Evolutionary conservation across 2,888 invertebrate species (phyloP).

Genomic region (Tortricodes alternella): DNA sequence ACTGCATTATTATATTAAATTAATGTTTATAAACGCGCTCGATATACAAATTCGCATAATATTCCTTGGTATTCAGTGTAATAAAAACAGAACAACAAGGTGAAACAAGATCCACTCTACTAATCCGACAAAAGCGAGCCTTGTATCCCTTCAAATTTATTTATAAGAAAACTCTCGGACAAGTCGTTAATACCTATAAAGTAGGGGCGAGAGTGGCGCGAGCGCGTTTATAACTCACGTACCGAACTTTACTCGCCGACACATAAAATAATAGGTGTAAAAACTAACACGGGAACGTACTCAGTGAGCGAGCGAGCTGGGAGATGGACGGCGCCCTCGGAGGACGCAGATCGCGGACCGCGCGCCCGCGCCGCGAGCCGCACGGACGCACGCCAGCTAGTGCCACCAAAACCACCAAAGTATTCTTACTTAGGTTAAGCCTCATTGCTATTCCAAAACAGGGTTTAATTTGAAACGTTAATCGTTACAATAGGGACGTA

Average conservation of each 20-base stretch:
- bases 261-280: slow-evolving; percentile 84
- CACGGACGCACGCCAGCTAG: slow-evolving; percentile 37
- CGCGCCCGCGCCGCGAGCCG: slow-evolving; percentile 39
- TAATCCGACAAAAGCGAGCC: slow-evolving; percentile 83
- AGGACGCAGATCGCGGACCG: slow-evolving; percentile 37
- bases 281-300: slow-evolving; percentile 83
- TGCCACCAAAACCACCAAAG: slow-evolving; percentile 24
- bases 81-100: slow-evolving; percentile 75
- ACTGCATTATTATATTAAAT: too few species aligned
- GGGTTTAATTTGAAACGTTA: slow-evolving; percentile 55
- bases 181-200: slow-evolving; percentile 84
- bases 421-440: slow-evolving; percentile 30
- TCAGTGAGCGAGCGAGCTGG: slow-evolving; percentile 76
- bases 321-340: slow-evolving; percentile 70
- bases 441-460: slow-evolving; percentile 28
- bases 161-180: slow-evolving; percentile 84
- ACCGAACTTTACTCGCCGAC: slow-evolving; percentile 83
- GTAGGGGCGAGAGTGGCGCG: slow-evolving; percentile 82
- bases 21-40: slow-evolving; percentile 3
- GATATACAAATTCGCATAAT: slow-evolving; percentile 53
- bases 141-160: slow-evolving; percentile 84
- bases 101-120: slow-evolving; percentile 83
- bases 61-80: slow-evolving; percentile 13
- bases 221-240: slow-evolving; percentile 83
- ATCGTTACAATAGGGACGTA: slow-evolving; percentile 62